Evolutionary conservation across 30 jellyfish, hydroid and myxozoan species (phyloP), one percentile per base, ranked within the genome.

Genomic region (Rhopilema esculentum): DNA sequence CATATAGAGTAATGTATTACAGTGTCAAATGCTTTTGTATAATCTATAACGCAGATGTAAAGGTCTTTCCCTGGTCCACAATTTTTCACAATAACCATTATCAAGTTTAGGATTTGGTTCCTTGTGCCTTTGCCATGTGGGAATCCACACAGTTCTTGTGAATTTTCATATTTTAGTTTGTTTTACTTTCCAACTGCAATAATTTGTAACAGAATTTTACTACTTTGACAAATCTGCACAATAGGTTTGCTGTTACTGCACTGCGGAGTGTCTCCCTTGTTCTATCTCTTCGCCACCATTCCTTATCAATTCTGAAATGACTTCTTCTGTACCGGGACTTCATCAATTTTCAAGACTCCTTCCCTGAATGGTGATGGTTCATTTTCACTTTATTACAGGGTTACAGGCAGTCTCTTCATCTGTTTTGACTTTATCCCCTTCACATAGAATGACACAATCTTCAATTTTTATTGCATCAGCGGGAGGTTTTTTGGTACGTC

Each of bases 1-100:
- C 89, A 86, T 21, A 76, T 68, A 12, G 17, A 9, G 25, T 49
- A n/a, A 24, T 63, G 89, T 27, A 27, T 61, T 22, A 66, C 89
- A 62, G 70, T 29, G 79, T 86, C 95, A 49, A 86, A 75, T 17
- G 89, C 90, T 61, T 86, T 86, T 69, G 79, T 49, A 53, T 86
- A 86, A 63, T 86, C 91, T 19, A 68, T 57, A 53, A 83, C 33
- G 31, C 79, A 83, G 26, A 71, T 8, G 69, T 27, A 83, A 21
- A 83, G 66, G 16, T 69, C 86, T 24, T 83, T 40, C 15, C 25
- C 53, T 31, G 24, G 52, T 49, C 71, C 92, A 4, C 68, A 17
- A 25, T 29, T 22, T 70, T 68, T 69, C 52, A 66, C 91, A 19
- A 82, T 83, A 66, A 68, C n/a, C 87, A 83, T 25, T 30, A 22